A percentile compares a stretch with the other conserved stretches of the same genome.
phyloP scores from a whole-genome alignment of 2,113 vertebrate species.

The Steatornis caripensis region DNA sequence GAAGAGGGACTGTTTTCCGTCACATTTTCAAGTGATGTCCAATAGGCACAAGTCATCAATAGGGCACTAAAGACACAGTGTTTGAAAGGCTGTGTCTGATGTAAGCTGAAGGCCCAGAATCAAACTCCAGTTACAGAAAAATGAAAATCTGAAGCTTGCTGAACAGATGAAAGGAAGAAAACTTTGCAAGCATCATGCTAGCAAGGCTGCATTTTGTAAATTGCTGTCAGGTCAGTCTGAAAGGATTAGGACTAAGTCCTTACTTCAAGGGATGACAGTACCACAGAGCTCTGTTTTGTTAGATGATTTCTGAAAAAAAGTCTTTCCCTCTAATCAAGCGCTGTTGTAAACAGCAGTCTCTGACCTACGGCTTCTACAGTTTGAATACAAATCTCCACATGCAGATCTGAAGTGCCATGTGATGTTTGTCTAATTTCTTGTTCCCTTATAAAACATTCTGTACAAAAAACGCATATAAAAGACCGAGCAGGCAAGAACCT shows the following conservation, averaged over 20 bases:
- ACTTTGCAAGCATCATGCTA: background rate
- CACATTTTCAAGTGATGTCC: background rate
- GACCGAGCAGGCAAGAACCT: background rate
- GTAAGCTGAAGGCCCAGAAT: background rate
- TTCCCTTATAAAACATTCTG: background rate
- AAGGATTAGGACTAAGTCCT: slow-evolving; percentile 39
- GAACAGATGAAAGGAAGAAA: slow-evolving; percentile 14
- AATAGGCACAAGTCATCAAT: background rate
- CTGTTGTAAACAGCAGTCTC: slow-evolving; percentile 21
- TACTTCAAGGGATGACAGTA: background rate
- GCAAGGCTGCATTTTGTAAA: slow-evolving; percentile 10
- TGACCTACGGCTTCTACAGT: background rate
- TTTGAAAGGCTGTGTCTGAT: background rate
- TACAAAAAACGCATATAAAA: background rate
- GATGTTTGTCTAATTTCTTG: background rate
- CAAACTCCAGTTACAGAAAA: background rate
- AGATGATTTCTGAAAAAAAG: slow-evolving; percentile 6
- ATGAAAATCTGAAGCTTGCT: background rate
- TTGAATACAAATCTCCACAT: slow-evolving; percentile 3
- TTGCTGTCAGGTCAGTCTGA: background rate
- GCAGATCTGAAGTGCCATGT: background rate
- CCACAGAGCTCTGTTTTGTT: slow-evolving; percentile 28
- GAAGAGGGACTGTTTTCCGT: background rate
- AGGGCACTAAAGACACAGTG: background rate
- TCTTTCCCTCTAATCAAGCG: slow-evolving; percentile 20